Conservation (phyloP, 2,797 vertebrate species). For the Hirundo rustica region DNA sequence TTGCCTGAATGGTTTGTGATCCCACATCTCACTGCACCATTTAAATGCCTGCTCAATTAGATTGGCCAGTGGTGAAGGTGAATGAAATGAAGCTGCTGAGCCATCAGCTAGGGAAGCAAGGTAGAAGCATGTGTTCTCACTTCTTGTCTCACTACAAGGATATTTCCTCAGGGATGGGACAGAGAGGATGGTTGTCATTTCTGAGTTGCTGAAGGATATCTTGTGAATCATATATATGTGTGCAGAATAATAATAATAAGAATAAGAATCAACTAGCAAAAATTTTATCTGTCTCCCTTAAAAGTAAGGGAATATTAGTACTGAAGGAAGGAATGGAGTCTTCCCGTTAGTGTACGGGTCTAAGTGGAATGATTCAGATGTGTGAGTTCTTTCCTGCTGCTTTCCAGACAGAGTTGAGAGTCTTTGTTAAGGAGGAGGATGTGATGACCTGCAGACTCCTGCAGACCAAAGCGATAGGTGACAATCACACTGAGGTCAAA, state of each 20-base stretch:
- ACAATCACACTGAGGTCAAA: background rate
- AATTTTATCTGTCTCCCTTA: background rate
- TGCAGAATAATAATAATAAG: background rate
- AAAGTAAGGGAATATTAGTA: background rate
- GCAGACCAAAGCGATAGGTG: background rate
- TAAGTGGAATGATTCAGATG: background rate
- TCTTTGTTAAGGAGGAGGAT: background rate
- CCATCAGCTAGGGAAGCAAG: background rate
- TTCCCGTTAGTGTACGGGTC: background rate
- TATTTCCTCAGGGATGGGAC: background rate
- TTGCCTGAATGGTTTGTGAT: background rate
- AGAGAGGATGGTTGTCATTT: background rate
- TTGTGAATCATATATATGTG: background rate
- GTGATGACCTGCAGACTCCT: background rate
- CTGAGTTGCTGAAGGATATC: background rate
- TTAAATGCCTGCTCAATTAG: background rate
- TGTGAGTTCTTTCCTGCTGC: background rate
- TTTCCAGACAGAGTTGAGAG: background rate
- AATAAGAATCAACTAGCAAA: background rate
- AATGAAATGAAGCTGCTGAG: background rate
- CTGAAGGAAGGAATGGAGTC: background rate
- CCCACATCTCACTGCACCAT: background rate
- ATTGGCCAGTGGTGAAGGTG: background rate
- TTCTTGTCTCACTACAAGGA: background rate
- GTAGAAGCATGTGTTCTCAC: accelerated